Percentiles rank a stretch among this genome's conserved stretches.
Conservation (phyloP, 1,140 invertebrate species). For the Euborellia annulipes region DNA sequence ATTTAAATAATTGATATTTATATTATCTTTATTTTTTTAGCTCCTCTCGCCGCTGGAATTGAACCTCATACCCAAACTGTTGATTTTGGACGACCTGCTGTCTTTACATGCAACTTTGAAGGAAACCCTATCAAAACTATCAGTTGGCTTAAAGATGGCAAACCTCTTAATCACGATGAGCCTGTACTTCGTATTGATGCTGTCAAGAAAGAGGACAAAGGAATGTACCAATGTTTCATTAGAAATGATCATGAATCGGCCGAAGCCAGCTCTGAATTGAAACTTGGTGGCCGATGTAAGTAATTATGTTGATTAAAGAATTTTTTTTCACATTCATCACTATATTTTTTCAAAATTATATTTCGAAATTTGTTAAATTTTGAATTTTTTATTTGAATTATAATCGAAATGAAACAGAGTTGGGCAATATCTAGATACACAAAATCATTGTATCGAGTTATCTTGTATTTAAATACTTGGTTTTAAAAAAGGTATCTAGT, state of each 20-base stretch:
- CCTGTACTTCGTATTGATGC: constrained; percentile 67
- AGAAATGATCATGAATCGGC: constrained; percentile 86
- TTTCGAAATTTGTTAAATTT: neutral
- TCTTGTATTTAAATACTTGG: too few species aligned
- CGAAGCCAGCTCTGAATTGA: constrained; percentile 79
- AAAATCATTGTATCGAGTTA: too few species aligned
- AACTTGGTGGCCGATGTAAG: constrained; percentile 78
- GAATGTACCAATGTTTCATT: constrained; percentile 96
- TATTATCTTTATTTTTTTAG: constrained; percentile 30
- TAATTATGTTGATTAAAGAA: constrained; percentile 16
- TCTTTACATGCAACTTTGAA: constrained; percentile 76
- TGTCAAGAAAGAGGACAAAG: constrained; percentile 86
- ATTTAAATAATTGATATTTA: too few species aligned
- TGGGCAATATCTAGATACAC: too few species aligned
- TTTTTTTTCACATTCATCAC: too few species aligned
- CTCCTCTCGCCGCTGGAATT: constrained; percentile 69
- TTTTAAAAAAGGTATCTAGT: too few species aligned
- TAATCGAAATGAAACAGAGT: too few species aligned
- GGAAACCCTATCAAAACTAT: constrained; percentile 80
- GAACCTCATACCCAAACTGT: constrained; percentile 81
- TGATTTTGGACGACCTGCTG: constrained; percentile 79
- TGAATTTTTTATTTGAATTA: too few species aligned
- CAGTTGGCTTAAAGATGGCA: constrained; percentile 85
- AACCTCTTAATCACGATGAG: constrained; percentile 56
- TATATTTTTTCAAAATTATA: constrained; percentile 4